These are phyloP conservation scores for Coleophora deauratella DNA, from an alignment of 2,888 invertebrate species.

Conservation along the genomic window DNA sequence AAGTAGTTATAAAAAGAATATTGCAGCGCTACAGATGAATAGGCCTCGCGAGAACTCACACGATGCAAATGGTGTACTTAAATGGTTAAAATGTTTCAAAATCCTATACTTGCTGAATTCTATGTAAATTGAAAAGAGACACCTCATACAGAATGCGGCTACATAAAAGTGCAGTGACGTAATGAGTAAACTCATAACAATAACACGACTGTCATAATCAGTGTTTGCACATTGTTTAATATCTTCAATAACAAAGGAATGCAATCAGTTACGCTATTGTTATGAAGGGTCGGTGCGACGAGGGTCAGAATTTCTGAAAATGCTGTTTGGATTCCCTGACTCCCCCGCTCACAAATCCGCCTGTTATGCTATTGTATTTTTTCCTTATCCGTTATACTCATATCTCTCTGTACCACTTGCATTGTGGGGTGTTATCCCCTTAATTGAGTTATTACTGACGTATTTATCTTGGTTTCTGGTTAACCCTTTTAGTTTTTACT, in stretches of 20 bases:
- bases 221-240: conserved; percentile 50
- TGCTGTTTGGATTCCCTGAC: conserved; percentile 40
- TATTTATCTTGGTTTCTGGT: conserved; percentile 44
- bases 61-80: conserved; percentile 23
- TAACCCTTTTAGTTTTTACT: conserved; percentile 15
- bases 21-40: conserved; percentile 46
- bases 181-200: background rate
- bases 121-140: conserved; percentile 13
- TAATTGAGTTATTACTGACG: conserved; percentile 66
- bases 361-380: conserved; percentile 45
- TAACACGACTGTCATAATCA: conserved; percentile 1
- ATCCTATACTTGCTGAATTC: conserved; percentile 4
- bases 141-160: background rate
- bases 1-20: conserved; percentile 58
- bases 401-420: conserved; percentile 37
- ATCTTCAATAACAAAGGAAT: conserved; percentile 57
- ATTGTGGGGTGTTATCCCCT: conserved; percentile 52
- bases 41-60: conserved; percentile 39
- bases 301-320: conserved; percentile 47
- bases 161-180: background rate
- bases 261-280: conserved; percentile 49
- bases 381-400: conserved; percentile 38
- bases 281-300: conserved; percentile 42
- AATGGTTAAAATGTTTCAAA: no score
- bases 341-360: conserved; percentile 34